Conservation (phyloP, 2,797 vertebrate genomes). For the Pangasius sanitwongsei region DNA sequence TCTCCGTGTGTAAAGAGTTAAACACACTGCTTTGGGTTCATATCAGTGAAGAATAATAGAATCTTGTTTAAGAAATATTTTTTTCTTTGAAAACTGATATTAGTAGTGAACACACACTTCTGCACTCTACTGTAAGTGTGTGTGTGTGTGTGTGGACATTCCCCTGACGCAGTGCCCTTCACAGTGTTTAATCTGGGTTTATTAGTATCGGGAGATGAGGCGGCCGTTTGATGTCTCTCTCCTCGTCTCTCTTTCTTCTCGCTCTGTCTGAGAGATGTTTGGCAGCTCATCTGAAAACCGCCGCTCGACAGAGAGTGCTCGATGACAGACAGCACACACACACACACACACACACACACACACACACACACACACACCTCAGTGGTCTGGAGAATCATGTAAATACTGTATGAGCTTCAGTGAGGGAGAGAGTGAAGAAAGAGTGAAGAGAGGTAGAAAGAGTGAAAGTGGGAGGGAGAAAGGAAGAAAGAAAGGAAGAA, state of each 20-base stretch:
- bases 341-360: slow-evolving; percentile 24
- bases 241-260: slow-evolving; percentile 33
- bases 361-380: slow-evolving; percentile 15
- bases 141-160: not conserved
- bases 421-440: not conserved
- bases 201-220: not conserved
- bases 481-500: not conserved
- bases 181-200: slow-evolving; percentile 30
- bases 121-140: not conserved
- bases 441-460: not conserved
- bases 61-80: not conserved
- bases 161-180: not conserved
- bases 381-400: not conserved
- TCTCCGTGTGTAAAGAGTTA: not conserved
- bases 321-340: slow-evolving; percentile 30
- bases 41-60: not conserved
- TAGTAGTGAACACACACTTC: slow-evolving; percentile 1
- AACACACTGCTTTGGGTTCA: not conserved
- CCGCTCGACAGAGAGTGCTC: not conserved
- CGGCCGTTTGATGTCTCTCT: slow-evolving; percentile 53
- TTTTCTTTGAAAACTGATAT: not conserved
- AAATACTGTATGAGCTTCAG: not conserved
- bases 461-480: not conserved
- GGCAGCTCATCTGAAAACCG: slow-evolving; percentile 42
- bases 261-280: slow-evolving; percentile 30